Evolutionary conservation across 1,140 invertebrate genomes (phyloP).

Genomic region (Bombyx mori): ASM3026992v2 NC_085118.1:9052501-9053000

Average conservation of each 20-base stretch:
- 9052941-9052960: no score
- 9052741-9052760: conserved; percentile 65
- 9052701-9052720: conserved; percentile 88
- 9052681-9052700: conserved; percentile 92
- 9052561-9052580: no score
- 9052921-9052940: no score
- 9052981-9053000: no score
- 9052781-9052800: conserved; percentile 75
- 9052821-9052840: not conserved
- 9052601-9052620: conserved; percentile 92
- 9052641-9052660: conserved; percentile 94
- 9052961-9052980: no score
- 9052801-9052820: no score
- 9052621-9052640: conserved; percentile 92
- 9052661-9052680: conserved; percentile 90
- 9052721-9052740: conserved; percentile 86
- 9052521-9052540: no score
- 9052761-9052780: conserved; percentile 83
- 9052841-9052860: not conserved
- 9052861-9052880: no score
- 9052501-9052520: no score
- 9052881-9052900: no score
- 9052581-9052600: conserved; percentile 23
- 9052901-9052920: no score
- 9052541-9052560: no score